Evolutionary conservation across 2,797 vertebrate genomes (phyloP), one percentile per base, ranked within the genome.

Genomic region (Ambastaia sidthimunki): DNA sequence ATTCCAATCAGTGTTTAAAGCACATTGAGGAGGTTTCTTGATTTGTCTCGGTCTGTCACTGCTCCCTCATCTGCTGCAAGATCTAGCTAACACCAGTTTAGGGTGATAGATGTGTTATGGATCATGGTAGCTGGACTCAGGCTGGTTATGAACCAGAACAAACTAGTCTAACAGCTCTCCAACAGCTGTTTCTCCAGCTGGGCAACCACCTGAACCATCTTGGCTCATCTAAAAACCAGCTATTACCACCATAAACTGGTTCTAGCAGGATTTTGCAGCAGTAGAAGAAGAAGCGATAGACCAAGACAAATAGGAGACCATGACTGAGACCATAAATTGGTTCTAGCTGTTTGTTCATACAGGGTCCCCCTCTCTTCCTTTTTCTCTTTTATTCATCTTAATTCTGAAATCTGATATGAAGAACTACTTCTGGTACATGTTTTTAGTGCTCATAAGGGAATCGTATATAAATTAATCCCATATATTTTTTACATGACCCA

Each of bases 61-160:
- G 37, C 37, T 71, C 54, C 69, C 62, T 80, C 70, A 72, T 68
- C 77, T 79, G 77, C 59, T 79, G 21, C 48, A 63, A 25, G 44
- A 70, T 69, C 74, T 21, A 67, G 34, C 74, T 13, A 16, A 57
- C 68, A 28, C 63, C 52, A 68, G 70, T 34, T 54, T 71, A 25
- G 31, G 41, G 52, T 18, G 60, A 21, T 34, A 52, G 73, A 47
- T 50, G 25, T 59, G 57, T 59, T 59, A 25, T 59, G 66, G 37
- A 78, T 60, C n/a, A 71, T 25, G 67, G 62, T 76, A 21, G n/a
- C 41, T 78, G 57, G 41, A 25, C 21, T 57, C 47, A 41, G 3
- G 28, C n/a, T 75, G 47, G 47, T 66, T 12, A 63, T 63, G 18
- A 28, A 16, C 59, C 28, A 25, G 59, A 15, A 12, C 31, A 41